A percentile compares a stretch with the other conserved stretches of the same genome.
These are phyloP conservation scores for Clarias laeviceps DNA, from an alignment of 2,797 vertebrate species.

Conservation along the genomic window DNA sequence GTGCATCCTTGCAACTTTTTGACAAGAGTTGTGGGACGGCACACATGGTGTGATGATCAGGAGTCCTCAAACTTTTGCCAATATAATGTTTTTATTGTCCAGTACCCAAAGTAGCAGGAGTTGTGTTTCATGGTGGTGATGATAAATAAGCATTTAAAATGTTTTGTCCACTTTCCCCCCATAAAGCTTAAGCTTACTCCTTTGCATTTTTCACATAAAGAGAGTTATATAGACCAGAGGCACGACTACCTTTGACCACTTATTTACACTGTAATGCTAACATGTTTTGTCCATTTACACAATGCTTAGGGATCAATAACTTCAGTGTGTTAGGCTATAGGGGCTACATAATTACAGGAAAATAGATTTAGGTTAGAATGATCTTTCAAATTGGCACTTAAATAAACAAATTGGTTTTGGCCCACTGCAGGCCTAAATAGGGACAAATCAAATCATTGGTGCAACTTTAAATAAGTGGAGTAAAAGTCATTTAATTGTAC, in stretches of 20 bases:
- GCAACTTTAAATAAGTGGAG: not conserved
- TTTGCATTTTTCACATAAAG: not conserved
- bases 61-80: not conserved
- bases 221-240: not conserved
- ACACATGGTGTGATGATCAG: not conserved
- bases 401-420: slow-evolving; percentile 39
- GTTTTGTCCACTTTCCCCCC: not conserved
- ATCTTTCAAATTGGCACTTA: slow-evolving; percentile 14
- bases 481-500: not conserved
- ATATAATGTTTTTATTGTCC: not conserved
- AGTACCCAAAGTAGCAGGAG: not conserved
- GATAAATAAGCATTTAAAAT: not conserved
- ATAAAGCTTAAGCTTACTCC: not conserved
- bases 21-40: not conserved
- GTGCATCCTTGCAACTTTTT: not conserved
- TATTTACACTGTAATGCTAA: not conserved
- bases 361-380: not conserved
- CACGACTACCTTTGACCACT: slow-evolving; percentile 5
- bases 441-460: not conserved
- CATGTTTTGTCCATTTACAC: not conserved
- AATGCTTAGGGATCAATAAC: slow-evolving; percentile 5
- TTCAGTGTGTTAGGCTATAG: not conserved
- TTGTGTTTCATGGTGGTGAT: not conserved
- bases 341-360: slow-evolving; percentile 19
- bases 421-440: slow-evolving; percentile 25